Evolutionary conservation across 2,888 invertebrate genomes (phyloP).

Genomic region (Agrenia bidenticulata): DNA sequence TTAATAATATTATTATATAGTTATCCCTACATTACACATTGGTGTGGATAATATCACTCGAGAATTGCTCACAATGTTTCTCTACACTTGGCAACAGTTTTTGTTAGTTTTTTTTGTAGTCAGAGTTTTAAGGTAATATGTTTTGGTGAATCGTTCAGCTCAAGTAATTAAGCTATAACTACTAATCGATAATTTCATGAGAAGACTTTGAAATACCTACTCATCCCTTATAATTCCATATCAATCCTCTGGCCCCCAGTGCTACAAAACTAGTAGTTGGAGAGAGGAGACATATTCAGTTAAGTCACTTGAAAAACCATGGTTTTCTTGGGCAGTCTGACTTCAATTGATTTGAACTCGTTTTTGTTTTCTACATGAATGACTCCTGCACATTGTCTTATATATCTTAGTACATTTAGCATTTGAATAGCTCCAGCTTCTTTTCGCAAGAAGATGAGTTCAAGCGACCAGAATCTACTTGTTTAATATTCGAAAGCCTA

Average conservation of each 20-base stretch:
- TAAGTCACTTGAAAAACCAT: slow-evolving; percentile 8
- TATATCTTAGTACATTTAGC: too few relatives aligned
- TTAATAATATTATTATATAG: slow-evolving; percentile 4
- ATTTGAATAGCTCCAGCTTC: too few relatives aligned
- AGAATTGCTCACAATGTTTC: slow-evolving; percentile 49
- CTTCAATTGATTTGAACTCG: slow-evolving; percentile 7
- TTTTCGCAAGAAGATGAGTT: too few relatives aligned
- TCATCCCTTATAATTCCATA: background rate
- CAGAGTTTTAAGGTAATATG: slow-evolving; percentile 2
- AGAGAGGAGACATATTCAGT: background rate
- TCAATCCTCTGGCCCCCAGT: background rate
- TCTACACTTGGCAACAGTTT: slow-evolving; percentile 20
- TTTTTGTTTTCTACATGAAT: background rate
- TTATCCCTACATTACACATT: slow-evolving; percentile 40
- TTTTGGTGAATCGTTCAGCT: background rate
- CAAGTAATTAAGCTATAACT: background rate
- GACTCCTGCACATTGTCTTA: background rate
- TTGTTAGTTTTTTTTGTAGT: background rate
- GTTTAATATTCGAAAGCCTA: too few relatives aligned
- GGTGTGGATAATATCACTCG: slow-evolving; percentile 50
- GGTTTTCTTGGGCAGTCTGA: slow-evolving; percentile 9
- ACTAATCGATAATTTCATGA: slow-evolving; percentile 3
- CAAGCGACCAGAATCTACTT: too few relatives aligned
- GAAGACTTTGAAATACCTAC: background rate
- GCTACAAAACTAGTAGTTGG: background rate